These are phyloP conservation scores for Phalloptychus januarius DNA, from an alignment of 2,797 vertebrate species.

Conservation along the genomic window DNA sequence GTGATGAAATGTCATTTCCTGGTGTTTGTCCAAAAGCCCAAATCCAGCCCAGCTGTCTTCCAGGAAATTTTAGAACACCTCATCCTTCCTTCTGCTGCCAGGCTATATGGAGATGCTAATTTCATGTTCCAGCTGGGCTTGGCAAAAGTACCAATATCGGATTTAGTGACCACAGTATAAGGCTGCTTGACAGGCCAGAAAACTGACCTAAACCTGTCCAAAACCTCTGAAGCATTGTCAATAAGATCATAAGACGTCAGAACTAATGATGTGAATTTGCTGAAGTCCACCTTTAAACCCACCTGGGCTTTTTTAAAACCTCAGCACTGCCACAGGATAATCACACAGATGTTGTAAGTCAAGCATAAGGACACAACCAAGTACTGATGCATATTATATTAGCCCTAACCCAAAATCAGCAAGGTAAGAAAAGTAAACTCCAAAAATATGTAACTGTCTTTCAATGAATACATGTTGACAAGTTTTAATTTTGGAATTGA, in stretches of 20 bases:
- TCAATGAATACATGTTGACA: background rate
- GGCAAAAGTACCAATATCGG: background rate
- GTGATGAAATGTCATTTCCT: background rate
- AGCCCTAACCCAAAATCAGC: background rate
- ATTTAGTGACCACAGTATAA: background rate
- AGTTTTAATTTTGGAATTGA: background rate
- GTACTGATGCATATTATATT: background rate
- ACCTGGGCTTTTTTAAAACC: background rate
- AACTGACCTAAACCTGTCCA: background rate
- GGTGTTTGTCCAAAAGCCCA: background rate
- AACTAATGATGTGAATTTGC: background rate
- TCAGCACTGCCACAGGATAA: background rate
- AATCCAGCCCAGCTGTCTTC: slow-evolving; percentile 1
- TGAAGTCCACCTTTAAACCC: background rate
- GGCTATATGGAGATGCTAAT: background rate
- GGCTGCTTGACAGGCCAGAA: background rate
- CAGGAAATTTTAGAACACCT: background rate
- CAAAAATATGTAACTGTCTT: background rate
- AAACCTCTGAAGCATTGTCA: background rate
- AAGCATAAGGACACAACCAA: background rate
- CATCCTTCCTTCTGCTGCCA: background rate
- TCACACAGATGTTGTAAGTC: background rate
- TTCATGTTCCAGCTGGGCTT: background rate
- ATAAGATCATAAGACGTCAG: background rate
- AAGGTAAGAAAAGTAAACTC: background rate